These are phyloP conservation scores for Magallana angulata DNA, from an alignment of 1,140 invertebrate species.

Conservation along the genomic window DNA sequence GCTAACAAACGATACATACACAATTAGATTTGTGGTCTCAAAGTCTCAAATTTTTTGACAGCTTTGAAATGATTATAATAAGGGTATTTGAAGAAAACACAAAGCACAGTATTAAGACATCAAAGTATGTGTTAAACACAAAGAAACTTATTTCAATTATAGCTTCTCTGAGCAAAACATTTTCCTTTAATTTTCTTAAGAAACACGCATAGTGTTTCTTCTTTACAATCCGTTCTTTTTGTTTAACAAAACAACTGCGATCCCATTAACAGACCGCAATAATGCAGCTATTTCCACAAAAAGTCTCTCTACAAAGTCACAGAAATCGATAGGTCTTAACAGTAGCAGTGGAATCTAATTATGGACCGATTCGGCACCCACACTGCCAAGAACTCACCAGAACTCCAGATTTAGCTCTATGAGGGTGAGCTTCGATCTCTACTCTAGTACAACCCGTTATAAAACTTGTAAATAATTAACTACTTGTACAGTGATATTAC, in stretches of 20 bases:
- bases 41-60: neutral
- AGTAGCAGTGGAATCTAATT: neutral
- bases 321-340: constrained; percentile 13
- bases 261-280: neutral
- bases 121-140: neutral
- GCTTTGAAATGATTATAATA: neutral
- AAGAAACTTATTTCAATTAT: constrained; percentile 12
- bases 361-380: neutral
- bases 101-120: neutral
- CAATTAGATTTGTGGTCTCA: neutral
- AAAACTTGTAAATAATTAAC: too few relatives aligned
- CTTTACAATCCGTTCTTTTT: neutral
- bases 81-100: neutral
- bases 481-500: too few relatives aligned
- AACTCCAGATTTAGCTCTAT: neutral
- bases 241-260: neutral
- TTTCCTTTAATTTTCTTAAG: neutral
- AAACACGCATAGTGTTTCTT: neutral
- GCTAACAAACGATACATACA: neutral
- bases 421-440: too few relatives aligned
- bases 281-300: neutral
- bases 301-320: constrained; percentile 14
- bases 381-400: neutral
- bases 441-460: too few relatives aligned
- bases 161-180: neutral